Evolutionary conservation across 2,797 vertebrate genomes (phyloP), one percentile per base, ranked within the genome.

Genomic region (Scleropages formosus): DNA sequence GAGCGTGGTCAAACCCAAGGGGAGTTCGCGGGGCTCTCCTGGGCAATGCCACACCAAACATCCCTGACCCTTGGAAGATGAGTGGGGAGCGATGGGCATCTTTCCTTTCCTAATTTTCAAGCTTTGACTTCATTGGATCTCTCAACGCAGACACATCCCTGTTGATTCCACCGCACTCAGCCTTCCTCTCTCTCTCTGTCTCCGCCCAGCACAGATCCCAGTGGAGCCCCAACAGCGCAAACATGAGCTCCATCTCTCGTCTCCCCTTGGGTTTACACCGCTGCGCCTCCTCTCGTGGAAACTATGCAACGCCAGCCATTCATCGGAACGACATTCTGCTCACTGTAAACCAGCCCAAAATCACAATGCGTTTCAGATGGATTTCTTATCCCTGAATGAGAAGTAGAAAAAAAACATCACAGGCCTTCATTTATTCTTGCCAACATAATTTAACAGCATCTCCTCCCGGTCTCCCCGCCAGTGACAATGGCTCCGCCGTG

Each of bases 281-380:
- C 24, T 27, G 6, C 60, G 16, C 26, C 31, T 47, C 27, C 9
- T n/a, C 31, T n/a, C 22, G 18, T 12, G 22, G 39, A 68, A 66
- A 47, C 64, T 4, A 51, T 49, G 44, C 58, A 68, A 46, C 22
- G 39, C 1, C n/a, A 22, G 49, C 8, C 74, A 75, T 68, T 61
- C n/a, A 61, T 75, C 65, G 75, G 63, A 59, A 58, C 68, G 64
- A 68, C 56, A 47, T 68, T 68, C n/a, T 59, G 27, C 74, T 58
- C 68, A 46, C 68, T 31, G 56, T 31, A 68, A 68, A 59, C 53
- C 31, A 60, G 20, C 26, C 26, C 51, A 46, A 46, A 75, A 49
- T 44, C 27, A 46, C 31, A 67, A 11, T 67, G 51, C 31, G 15
- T 56, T 70, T 20, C 10, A 16, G 13, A 56, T n/a, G 20, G 16